Evolutionary conservation across 1,140 invertebrate genomes (phyloP).

Genomic region (Zaprionus kolodkinae): DNA sequence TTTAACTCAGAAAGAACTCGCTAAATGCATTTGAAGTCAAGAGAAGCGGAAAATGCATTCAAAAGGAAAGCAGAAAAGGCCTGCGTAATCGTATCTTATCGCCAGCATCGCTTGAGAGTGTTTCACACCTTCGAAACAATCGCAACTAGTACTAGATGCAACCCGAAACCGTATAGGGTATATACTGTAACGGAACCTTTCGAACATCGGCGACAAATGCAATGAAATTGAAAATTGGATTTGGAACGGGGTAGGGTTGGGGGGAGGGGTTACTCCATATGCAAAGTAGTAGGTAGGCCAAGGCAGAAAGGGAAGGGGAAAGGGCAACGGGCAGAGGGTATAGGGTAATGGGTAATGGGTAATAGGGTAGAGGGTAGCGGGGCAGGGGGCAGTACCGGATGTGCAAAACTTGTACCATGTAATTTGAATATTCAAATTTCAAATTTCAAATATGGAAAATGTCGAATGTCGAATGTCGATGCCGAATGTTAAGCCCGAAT

Average conservation of each 20-base stretch:
- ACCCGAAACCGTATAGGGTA: background rate
- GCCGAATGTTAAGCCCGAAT: conserved; percentile 54
- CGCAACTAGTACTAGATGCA: background rate
- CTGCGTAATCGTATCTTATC: conserved; percentile 50
- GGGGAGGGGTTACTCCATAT: conserved; percentile 4
- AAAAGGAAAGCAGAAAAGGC: conserved; percentile 5
- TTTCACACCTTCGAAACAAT: conserved; percentile 58
- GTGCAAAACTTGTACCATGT: conserved; percentile 58
- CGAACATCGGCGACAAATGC: conserved; percentile 29
- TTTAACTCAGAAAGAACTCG: too few relatives aligned
- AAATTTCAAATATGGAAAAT: conserved; percentile 31
- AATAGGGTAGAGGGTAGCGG: background rate
- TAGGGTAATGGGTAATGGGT: background rate
- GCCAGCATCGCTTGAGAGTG: conserved; percentile 26
- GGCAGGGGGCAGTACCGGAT: conserved; percentile 63
- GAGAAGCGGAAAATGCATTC: background rate
- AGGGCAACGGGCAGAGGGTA: conserved; percentile 36
- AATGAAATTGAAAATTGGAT: conserved; percentile 74
- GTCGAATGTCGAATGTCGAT: conserved; percentile 35
- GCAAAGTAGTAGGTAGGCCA: conserved; percentile 5
- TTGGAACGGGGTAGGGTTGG: conserved; percentile 18
- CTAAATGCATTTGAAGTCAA: background rate
- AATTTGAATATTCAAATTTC: conserved; percentile 79
- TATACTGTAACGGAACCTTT: background rate
- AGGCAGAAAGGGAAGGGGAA: conserved; percentile 2